phyloP scores from a whole-genome alignment of 1,140 invertebrate species.

The Conopomorpha cramerella region DNA sequence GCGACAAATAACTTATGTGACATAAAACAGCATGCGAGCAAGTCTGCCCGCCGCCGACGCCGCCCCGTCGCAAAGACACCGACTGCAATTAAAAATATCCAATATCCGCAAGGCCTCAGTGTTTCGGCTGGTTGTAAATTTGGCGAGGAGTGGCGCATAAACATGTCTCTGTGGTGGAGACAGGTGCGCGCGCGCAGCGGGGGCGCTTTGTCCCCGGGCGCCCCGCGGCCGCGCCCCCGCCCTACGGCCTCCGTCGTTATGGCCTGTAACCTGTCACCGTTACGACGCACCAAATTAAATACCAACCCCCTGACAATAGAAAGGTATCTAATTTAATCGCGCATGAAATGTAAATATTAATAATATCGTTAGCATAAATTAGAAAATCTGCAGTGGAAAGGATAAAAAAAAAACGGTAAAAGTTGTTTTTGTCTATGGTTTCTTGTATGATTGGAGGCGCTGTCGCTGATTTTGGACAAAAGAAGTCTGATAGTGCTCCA shows the following conservation, averaged over 20 bases:
- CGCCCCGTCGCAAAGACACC: too few relatives aligned
- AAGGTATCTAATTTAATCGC: too few relatives aligned
- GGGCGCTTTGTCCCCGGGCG: slow-evolving; percentile 20
- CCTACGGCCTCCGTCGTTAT: background rate
- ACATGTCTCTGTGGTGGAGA: slow-evolving; percentile 45
- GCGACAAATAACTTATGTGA: too few relatives aligned
- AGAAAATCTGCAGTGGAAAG: too few relatives aligned
- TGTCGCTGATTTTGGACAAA: slow-evolving; percentile 59
- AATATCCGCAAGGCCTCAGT: slow-evolving; percentile 27
- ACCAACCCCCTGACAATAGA: too few relatives aligned
- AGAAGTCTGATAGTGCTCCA: slow-evolving; percentile 42
- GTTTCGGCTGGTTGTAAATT: slow-evolving; percentile 32
- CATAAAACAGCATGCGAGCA: too few relatives aligned
- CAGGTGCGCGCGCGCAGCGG: slow-evolving; percentile 29
- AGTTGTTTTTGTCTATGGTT: slow-evolving; percentile 37
- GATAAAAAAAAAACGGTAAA: slow-evolving; percentile 27
- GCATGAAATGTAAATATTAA: too few relatives aligned
- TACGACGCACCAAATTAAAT: background rate
- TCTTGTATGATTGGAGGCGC: slow-evolving; percentile 49
- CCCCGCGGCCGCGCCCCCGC: slow-evolving; percentile 2
- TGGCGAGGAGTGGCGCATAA: slow-evolving; percentile 32
- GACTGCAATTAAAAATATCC: slow-evolving; percentile 39
- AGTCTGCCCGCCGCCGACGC: too few relatives aligned
- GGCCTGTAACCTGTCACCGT: background rate
- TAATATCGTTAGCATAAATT: too few relatives aligned